phyloP scores from a whole-genome alignment of 2,113 vertebrate species.

The Caloenas nicobarica region DNA sequence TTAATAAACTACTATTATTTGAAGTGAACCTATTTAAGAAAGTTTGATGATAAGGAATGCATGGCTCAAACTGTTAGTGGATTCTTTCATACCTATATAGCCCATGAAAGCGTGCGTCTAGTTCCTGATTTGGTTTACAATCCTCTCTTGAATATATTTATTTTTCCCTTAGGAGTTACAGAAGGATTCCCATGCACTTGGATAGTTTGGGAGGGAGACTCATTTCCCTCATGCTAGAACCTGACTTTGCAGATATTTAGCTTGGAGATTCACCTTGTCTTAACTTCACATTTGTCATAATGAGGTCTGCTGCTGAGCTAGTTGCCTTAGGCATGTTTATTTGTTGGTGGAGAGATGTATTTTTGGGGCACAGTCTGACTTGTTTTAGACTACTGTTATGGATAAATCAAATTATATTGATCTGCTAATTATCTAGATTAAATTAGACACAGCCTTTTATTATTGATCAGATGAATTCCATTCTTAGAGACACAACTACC shows the following conservation, averaged over 20 bases:
- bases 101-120: background rate
- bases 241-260: background rate
- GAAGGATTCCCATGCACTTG: background rate
- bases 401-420: slow-evolving; percentile 37
- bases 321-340: background rate
- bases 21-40: background rate
- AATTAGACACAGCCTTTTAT: background rate
- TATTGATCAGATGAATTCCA: background rate
- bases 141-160: background rate
- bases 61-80: background rate
- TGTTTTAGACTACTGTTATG: background rate
- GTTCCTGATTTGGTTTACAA: background rate
- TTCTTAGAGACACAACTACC: background rate
- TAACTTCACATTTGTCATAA: background rate
- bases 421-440: slow-evolving; percentile 38
- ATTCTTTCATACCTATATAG: background rate
- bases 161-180: background rate
- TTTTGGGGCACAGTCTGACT: background rate
- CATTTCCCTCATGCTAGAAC: background rate
- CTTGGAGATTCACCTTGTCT: background rate
- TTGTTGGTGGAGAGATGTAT: background rate
- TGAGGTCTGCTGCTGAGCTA: background rate
- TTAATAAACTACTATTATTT: background rate
- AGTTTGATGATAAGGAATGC: background rate
- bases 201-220: background rate